Conservation (phyloP, 2,888 invertebrate species). For the Hofmannophila pseudospretella region DNA sequence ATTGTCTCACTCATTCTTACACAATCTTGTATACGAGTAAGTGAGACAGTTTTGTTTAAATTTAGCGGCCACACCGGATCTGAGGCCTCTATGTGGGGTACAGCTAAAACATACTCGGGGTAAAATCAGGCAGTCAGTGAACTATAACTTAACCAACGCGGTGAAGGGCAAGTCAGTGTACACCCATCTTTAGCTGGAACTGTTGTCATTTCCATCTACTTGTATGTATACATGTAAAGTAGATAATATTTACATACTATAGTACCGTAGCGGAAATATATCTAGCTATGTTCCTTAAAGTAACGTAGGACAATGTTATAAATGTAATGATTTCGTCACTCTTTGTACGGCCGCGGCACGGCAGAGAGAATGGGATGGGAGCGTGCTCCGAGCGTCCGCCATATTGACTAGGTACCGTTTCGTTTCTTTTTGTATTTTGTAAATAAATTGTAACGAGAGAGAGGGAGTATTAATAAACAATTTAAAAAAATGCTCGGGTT, state of each 20-base stretch:
- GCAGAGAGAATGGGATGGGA: conserved; percentile 10
- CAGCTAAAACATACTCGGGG: too few relatives aligned
- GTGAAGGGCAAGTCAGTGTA: conserved; percentile 22
- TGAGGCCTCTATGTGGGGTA: too few relatives aligned
- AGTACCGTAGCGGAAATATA: conserved; percentile 58
- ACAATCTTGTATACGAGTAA: too few relatives aligned
- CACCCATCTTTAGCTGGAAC: conserved; percentile 29
- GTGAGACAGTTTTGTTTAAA: too few relatives aligned
- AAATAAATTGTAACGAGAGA: conserved; percentile 65
- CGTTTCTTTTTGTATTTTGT: conserved; percentile 62
- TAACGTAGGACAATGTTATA: conserved; percentile 54
- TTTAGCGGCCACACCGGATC: too few relatives aligned
- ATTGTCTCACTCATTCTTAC: too few relatives aligned
- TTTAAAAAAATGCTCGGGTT: conserved; percentile 29
- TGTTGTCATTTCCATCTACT: conserved; percentile 53
- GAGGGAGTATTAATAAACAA: conserved; percentile 66
- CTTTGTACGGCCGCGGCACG: conserved; percentile 36
- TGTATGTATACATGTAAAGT: conserved; percentile 66
- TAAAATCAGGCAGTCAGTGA: too few relatives aligned
- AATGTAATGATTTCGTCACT: conserved; percentile 46
- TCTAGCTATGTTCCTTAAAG: conserved; percentile 63
- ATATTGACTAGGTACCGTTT: conserved; percentile 17
- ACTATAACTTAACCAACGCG: too few relatives aligned
- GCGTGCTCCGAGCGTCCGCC: conserved; percentile 15
- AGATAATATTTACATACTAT: conserved; percentile 48